phyloP scores from a whole-genome alignment of 2,888 invertebrate genomes.

The Osmoderma eremita region DNA sequence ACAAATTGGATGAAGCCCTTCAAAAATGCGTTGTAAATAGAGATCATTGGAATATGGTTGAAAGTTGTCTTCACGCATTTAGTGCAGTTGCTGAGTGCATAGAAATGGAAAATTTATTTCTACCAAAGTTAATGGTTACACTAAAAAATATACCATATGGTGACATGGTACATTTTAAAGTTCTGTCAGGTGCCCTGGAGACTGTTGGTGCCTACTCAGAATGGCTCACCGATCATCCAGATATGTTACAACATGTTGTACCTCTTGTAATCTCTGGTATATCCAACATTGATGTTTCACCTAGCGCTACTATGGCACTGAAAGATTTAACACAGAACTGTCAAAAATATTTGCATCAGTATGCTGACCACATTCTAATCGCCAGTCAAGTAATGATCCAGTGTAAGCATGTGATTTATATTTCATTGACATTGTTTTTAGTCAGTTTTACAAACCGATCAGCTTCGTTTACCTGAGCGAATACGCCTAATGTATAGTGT shows the following conservation, averaged over 20 bases:
- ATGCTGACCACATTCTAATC: conserved; percentile 78
- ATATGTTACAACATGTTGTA: conserved; percentile 73
- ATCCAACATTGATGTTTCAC: conserved; percentile 73
- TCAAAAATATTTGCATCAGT: conserved; percentile 76
- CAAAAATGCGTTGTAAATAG: conserved; percentile 52
- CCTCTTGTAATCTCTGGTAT: conserved; percentile 77
- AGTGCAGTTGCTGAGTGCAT: conserved; percentile 73
- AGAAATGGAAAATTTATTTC: conserved; percentile 67
- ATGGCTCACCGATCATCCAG: conserved; percentile 82
- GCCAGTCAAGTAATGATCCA: conserved; percentile 69
- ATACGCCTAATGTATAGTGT: conserved; percentile 80
- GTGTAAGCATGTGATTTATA: not conserved
- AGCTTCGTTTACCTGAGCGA: conserved; percentile 74
- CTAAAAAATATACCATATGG: conserved; percentile 73
- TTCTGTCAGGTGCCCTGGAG: conserved; percentile 79
- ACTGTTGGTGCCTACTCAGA: conserved; percentile 85
- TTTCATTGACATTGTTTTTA: conserved; percentile 54
- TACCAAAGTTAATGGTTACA: conserved; percentile 70
- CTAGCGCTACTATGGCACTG: conserved; percentile 86
- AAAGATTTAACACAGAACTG: conserved; percentile 89
- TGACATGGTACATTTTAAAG: conserved; percentile 67
- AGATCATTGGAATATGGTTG: conserved; percentile 68
- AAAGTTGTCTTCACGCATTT: conserved; percentile 75
- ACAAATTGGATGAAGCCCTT: conserved; percentile 70
- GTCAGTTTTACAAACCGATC: conserved; percentile 67